Percentiles rank a stretch among this genome's conserved stretches.
Evolutionary conservation across 2,113 vertebrate genomes (phyloP).

Genomic region (Emydura subglobosa): DNA sequence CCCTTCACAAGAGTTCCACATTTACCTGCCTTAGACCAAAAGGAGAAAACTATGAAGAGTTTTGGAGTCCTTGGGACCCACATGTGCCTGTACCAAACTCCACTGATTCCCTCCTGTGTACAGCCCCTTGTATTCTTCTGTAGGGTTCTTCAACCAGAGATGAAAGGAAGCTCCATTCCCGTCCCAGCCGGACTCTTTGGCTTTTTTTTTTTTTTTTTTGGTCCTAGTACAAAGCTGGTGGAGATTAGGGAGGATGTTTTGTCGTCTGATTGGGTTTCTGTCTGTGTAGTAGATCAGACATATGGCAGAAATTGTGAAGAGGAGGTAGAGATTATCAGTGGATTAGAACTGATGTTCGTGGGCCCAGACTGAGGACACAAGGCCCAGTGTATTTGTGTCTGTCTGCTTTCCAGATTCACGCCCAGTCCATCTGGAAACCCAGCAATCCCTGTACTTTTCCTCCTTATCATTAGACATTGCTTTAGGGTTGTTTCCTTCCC

Average conservation of each 20-base stretch:
- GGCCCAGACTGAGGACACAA: neutral
- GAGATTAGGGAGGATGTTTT: constrained; percentile 33
- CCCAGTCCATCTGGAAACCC: neutral
- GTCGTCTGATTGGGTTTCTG: neutral
- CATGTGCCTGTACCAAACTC: neutral
- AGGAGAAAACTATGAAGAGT: neutral
- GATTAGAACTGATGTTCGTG: constrained; percentile 38
- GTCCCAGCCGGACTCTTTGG: neutral
- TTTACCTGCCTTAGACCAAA: neutral
- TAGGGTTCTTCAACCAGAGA: neutral
- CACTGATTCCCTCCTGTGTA: neutral
- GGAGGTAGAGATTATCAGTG: constrained; percentile 54
- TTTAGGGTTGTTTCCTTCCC: neutral
- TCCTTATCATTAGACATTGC: neutral
- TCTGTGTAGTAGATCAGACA: constrained; percentile 29
- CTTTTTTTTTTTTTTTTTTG: constrained; percentile 11
- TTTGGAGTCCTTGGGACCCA: neutral
- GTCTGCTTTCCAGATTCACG: accelerated
- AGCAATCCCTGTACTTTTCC: neutral
- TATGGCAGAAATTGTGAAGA: constrained; percentile 62
- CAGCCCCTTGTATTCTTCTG: accelerated
- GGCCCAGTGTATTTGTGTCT: neutral
- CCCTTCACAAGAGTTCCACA: neutral
- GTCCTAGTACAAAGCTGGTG: neutral
- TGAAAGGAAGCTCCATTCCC: neutral